Evolutionary conservation across 2,113 vertebrate genomes (phyloP), one percentile per base, ranked within the genome.

Genomic region (Miniopterus natalensis): DNA sequence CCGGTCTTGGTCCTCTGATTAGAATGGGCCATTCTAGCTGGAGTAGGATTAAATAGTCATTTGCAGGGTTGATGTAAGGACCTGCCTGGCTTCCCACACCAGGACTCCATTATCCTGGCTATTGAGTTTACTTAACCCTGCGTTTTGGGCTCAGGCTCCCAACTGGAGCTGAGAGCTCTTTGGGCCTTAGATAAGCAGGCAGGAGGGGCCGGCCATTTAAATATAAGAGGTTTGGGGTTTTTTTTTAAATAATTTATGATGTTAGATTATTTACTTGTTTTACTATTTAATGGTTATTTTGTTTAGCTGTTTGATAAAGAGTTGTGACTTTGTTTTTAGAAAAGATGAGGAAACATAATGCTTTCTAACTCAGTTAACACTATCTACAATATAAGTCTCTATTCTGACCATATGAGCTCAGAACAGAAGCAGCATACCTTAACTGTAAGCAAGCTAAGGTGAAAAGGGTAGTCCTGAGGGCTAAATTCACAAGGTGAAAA

Each of bases 231-330:
- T 59, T 66, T 29, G 12, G 36, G 36, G 36, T 36, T 36, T 84
- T 51, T 83, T 77, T 57, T 3, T 47, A 79, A 88, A 29, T 3
- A 77, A 71, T 47, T 74, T 6, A 47, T 36, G 15, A 47, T 23
- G 7, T 57, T 74, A 53, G 27, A 63, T 77, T 92, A 77, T 88
- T 90, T 90, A 13, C 71, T 95, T 84, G 21, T 77, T 77, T 77
- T 77, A 31, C 45, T 73, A 73, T 65, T 79, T 73, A 66, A 85
- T 36, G 14, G 47, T 65, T 85, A 29, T 13, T 95, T 73, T 80
- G 29, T 68, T 88, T 68, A 40, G 66, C n/a, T 68, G 66, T 68
- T 68, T 68, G n/a, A 40, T 20, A 8, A 68, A 40, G 66, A 20
- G 66, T 21, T 40, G 66, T 40, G 65, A 14, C 65, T 66, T 66